Conservation (phyloP, 1,140 invertebrate species). For the Pogonomyrmex californicus region DNA sequence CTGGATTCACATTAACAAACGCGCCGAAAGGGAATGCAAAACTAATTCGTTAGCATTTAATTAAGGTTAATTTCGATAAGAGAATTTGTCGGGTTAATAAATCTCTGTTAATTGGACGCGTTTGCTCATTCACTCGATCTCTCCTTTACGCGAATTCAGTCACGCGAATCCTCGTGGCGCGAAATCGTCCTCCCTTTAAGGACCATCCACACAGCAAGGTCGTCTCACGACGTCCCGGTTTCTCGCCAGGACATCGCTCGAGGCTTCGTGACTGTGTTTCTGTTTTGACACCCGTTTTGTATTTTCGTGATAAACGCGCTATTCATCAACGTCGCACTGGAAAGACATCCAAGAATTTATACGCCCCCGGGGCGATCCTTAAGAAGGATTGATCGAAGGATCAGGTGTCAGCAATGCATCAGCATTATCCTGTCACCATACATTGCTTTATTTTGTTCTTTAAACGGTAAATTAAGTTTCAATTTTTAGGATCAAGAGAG, state of each 20-base stretch:
- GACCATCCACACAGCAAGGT: constrained; percentile 51
- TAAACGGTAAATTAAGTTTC: constrained; percentile 56
- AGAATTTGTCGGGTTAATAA: constrained; percentile 59
- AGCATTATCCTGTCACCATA: constrained; percentile 46
- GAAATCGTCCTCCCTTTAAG: constrained; percentile 57
- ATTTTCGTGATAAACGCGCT: constrained; percentile 61
- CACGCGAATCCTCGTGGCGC: constrained; percentile 56
- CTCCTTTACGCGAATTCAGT: constrained; percentile 54
- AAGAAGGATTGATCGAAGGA: constrained; percentile 64
- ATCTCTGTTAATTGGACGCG: constrained; percentile 63
- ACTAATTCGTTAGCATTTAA: constrained; percentile 54
- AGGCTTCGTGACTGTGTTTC: constrained; percentile 29
- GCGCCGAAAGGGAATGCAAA: constrained; percentile 30
- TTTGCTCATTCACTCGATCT: constrained; percentile 59
- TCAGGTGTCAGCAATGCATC: constrained; percentile 59
- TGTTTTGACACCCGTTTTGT: constrained; percentile 64
- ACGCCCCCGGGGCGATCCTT: constrained; percentile 48
- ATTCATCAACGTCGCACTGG: constrained; percentile 56
- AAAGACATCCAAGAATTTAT: constrained; percentile 59
- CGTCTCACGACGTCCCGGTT: background rate
- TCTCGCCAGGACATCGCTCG: constrained; percentile 30
- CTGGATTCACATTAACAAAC: background rate
- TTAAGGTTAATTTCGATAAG: constrained; percentile 65
- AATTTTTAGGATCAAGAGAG: constrained; percentile 8
- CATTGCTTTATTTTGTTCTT: constrained; percentile 52